These are phyloP conservation scores for Eclectus roratus DNA, from an alignment of 2,113 vertebrate genomes.

Conservation along the genomic window DNA sequence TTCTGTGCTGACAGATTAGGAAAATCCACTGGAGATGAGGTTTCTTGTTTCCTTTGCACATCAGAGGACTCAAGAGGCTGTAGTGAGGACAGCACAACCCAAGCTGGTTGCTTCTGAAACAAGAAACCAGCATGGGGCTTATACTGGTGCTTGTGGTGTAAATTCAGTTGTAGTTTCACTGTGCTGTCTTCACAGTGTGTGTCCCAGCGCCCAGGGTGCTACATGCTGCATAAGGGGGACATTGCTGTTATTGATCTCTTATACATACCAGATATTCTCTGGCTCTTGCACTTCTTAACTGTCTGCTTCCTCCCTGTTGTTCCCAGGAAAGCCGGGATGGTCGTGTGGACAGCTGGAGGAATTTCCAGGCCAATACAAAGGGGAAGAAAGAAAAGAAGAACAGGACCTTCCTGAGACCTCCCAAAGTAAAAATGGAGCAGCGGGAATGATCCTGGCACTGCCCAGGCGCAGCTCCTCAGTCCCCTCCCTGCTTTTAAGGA, in stretches of 20 bases:
- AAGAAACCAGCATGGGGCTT: neutral
- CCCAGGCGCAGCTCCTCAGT: slow-evolving; percentile 7
- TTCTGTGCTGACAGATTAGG: neutral
- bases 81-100: neutral
- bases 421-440: slow-evolving; percentile 99
- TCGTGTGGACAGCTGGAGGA: slow-evolving; percentile 97
- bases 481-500: slow-evolving; percentile 73
- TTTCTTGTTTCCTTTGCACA: neutral
- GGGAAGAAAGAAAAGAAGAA: slow-evolving; percentile 94
- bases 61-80: neutral
- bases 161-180: neutral
- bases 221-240: neutral
- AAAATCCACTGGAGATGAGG: neutral
- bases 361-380: slow-evolving; percentile 94
- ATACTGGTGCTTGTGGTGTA: neutral
- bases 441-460: slow-evolving; percentile 75
- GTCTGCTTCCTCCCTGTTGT: neutral
- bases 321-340: slow-evolving; percentile 93
- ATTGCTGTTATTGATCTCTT: neutral
- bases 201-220: neutral
- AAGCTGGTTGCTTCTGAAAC: neutral
- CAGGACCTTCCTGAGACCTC: slow-evolving; percentile 95
- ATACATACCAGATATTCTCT: neutral
- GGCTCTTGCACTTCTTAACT: neutral
- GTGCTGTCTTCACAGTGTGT: neutral